These are phyloP conservation scores for Xyrichtys novacula DNA, from an alignment of 2,797 vertebrate genomes.

Conservation along the genomic window DNA sequence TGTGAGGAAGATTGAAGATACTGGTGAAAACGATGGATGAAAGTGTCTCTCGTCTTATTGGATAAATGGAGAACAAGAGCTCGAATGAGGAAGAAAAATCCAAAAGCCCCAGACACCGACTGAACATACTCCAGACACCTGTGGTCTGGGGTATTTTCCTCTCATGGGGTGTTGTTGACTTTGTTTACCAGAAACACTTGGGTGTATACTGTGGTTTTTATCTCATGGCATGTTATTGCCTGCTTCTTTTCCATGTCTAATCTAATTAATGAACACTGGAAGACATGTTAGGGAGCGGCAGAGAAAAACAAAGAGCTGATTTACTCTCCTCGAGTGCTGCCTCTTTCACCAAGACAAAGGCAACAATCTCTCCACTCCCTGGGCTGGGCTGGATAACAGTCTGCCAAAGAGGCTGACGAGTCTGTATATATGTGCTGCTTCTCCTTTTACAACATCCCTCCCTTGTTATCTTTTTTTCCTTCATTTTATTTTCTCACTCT, in stretches of 20 bases:
- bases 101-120: no score
- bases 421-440: conserved; percentile 30
- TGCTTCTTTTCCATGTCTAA: conserved; percentile 67
- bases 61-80: not conserved
- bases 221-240: conserved; percentile 53
- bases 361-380: conserved; percentile 71
- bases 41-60: not conserved
- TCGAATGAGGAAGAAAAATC: not conserved
- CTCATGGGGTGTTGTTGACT: conserved; percentile 12
- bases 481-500: not conserved
- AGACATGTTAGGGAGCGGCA: conserved; percentile 70
- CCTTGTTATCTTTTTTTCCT: conserved; percentile 1
- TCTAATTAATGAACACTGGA: conserved; percentile 77
- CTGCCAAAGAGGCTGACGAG: conserved; percentile 61
- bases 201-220: conserved; percentile 58
- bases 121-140: no score
- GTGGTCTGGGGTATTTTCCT: conserved; percentile 7
- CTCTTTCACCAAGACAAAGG: conserved; percentile 70
- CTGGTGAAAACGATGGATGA: not conserved
- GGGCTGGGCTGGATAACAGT: conserved; percentile 60
- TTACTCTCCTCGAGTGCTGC: conserved; percentile 67
- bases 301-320: conserved; percentile 72
- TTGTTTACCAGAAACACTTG: conserved; percentile 26
- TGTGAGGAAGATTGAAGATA: conserved; percentile 4
- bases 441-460: conserved; percentile 55